Evolutionary conservation across 1,140 invertebrate genomes (phyloP).

Genomic region (Hirudo medicinalis): DNA sequence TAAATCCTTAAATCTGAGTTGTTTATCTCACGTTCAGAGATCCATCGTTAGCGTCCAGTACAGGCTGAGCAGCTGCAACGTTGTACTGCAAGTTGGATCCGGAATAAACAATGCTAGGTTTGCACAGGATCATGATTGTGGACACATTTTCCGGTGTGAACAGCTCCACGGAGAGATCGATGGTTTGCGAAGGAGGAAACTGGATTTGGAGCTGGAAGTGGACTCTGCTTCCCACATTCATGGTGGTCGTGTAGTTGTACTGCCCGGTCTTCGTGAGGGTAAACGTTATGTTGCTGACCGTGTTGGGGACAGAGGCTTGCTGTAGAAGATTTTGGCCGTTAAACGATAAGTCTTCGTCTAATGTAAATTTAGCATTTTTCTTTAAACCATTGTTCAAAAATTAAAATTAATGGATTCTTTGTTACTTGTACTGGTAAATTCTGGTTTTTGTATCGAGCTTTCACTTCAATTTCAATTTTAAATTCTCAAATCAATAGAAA

Average conservation of each 20-base stretch:
- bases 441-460: too few relatives aligned
- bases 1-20: background rate
- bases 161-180: constrained; percentile 35
- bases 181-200: constrained; percentile 20
- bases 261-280: constrained; percentile 16
- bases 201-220: constrained; percentile 20
- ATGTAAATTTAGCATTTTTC: background rate
- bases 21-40: constrained; percentile 19
- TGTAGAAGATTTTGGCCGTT: background rate
- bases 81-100: constrained; percentile 25
- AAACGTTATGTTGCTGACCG: constrained; percentile 15
- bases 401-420: background rate
- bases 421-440: background rate
- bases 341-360: background rate
- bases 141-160: constrained; percentile 36
- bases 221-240: constrained; percentile 18
- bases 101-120: constrained; percentile 27
- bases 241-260: constrained; percentile 10
- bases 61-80: constrained; percentile 13
- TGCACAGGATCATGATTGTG: constrained; percentile 36
- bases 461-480: too few relatives aligned
- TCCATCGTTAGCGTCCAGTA: constrained; percentile 18
- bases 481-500: too few relatives aligned
- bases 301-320: too few relatives aligned
- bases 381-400: background rate